Conservation (phyloP, 2,113 vertebrate species). For the Dipodomys spectabilis region DNA sequence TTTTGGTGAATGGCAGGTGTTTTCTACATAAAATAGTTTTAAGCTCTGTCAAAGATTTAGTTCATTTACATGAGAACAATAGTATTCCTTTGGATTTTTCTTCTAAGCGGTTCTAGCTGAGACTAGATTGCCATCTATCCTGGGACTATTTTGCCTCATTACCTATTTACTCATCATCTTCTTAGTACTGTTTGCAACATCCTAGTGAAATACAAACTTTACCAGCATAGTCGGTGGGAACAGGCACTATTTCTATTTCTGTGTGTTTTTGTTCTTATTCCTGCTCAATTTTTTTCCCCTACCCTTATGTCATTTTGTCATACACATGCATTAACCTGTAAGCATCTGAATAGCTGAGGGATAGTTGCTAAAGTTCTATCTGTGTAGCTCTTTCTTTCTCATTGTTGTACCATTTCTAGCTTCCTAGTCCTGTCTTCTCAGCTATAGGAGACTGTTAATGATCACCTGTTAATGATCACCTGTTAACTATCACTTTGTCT, state of each 20-base stretch:
- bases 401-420: background rate
- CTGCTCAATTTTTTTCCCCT: background rate
- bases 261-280: background rate
- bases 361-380: background rate
- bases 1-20: background rate
- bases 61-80: background rate
- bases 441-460: background rate
- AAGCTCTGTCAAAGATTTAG: background rate
- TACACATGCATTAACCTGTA: background rate
- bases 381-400: background rate
- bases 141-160: background rate
- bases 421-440: background rate
- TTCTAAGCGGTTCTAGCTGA: background rate
- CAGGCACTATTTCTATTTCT: background rate
- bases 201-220: background rate
- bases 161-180: background rate
- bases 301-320: background rate
- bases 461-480: no score
- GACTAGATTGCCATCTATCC: background rate
- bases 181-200: background rate
- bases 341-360: background rate
- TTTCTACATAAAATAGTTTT: slow-evolving; percentile 11
- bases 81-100: background rate
- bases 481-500: no score
- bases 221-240: background rate